Conservation (phyloP, 1,140 invertebrate genomes). For the Archegozetes longisetosus region DNA sequence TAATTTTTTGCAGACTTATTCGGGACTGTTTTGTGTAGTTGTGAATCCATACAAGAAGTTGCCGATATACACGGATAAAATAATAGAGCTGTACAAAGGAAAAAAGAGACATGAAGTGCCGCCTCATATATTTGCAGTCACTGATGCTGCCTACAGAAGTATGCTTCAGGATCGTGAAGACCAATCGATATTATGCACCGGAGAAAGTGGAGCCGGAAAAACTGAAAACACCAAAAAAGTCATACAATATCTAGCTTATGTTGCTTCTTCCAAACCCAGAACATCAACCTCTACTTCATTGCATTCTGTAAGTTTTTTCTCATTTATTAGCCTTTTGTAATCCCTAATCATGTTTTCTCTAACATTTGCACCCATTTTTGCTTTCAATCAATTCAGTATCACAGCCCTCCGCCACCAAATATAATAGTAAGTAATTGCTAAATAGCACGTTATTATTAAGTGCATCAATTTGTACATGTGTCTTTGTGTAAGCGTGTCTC, state of each 20-base stretch:
- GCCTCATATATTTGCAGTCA: constrained; percentile 98
- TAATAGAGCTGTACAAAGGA: constrained; percentile 98
- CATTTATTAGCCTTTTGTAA: not conserved
- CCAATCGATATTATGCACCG: constrained; percentile 97
- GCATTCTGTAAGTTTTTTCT: constrained; percentile 72
- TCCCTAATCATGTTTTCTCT: too few species aligned
- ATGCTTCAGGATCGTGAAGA: constrained; percentile 99
- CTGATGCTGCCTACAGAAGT: constrained; percentile 85
- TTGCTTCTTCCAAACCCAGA: constrained; percentile 79
- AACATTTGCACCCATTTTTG: too few species aligned
- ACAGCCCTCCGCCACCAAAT: not conserved
- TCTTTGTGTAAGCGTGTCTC: too few species aligned
- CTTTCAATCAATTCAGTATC: not conserved
- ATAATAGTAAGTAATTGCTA: too few species aligned
- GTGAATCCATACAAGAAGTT: constrained; percentile 98
- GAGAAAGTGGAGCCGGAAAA: constrained; percentile 99
- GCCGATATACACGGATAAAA: constrained; percentile 97
- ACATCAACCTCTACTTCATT: constrained; percentile 37
- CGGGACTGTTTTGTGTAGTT: constrained; percentile 96
- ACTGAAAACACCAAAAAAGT: constrained; percentile 99
- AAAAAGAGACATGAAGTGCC: constrained; percentile 98
- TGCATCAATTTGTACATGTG: too few species aligned
- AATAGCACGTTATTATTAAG: too few species aligned
- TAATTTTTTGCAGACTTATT: constrained; percentile 80
- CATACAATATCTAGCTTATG: constrained; percentile 97